A percentile compares a stretch with the other conserved stretches of the same genome.
These are phyloP conservation scores for Crepidodera aurea DNA, from an alignment of 2,888 invertebrate genomes.

Conservation along the genomic window DNA sequence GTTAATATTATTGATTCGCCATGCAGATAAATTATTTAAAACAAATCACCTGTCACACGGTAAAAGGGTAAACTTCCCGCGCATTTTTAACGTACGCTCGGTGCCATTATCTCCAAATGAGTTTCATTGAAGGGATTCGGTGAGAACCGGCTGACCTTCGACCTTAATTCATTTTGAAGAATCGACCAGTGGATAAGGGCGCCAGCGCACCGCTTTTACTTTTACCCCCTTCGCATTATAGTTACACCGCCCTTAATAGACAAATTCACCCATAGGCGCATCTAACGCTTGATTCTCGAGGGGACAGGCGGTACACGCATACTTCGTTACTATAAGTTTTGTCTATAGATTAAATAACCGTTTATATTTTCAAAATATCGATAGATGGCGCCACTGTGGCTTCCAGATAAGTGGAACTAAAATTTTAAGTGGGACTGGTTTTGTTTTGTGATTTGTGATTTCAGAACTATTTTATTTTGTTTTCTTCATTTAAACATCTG, in stretches of 20 bases:
- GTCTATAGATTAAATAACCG: no score
- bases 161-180: constrained; percentile 36
- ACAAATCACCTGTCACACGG: constrained; percentile 4
- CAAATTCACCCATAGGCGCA: constrained; percentile 22
- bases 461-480: no score
- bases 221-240: constrained; percentile 30
- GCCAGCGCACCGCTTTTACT: constrained; percentile 28
- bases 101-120: constrained; percentile 29
- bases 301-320: no score
- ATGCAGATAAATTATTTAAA: neutral
- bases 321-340: no score
- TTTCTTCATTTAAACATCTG: no score
- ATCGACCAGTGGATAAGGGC: constrained; percentile 35
- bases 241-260: constrained; percentile 20
- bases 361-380: no score
- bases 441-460: no score
- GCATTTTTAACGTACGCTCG: constrained; percentile 33
- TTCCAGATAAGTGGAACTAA: no score
- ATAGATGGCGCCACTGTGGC: no score
- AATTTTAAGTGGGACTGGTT: no score
- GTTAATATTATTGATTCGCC: no score
- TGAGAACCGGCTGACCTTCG: constrained; percentile 49
- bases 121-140: constrained; percentile 41
- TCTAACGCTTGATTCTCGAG: neutral
- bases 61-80: constrained; percentile 26